Evolutionary conservation across 2,797 vertebrate species (phyloP).

Genomic region (Setipinna tenuifilis): DNA sequence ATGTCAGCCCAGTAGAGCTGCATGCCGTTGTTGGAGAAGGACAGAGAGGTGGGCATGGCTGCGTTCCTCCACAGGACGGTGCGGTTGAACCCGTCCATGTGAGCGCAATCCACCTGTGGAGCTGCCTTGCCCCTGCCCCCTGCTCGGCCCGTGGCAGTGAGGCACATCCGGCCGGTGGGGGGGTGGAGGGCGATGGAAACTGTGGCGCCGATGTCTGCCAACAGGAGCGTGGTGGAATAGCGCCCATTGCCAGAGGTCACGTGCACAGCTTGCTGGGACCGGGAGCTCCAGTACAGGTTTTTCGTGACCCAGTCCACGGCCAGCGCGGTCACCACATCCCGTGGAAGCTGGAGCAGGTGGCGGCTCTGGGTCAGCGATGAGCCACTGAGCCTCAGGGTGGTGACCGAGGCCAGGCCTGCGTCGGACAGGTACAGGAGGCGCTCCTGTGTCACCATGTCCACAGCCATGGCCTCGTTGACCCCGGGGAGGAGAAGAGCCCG

Average conservation of each 20-base stretch:
- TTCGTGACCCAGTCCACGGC: slow-evolving; percentile 89
- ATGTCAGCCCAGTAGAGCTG: slow-evolving; percentile 87
- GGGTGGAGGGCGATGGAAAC: slow-evolving; percentile 80
- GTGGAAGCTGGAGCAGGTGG: slow-evolving; percentile 69
- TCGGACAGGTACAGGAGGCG: slow-evolving; percentile 80
- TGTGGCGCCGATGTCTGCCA: slow-evolving; percentile 65
- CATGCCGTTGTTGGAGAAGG: slow-evolving; percentile 74
- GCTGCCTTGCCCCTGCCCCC: background rate
- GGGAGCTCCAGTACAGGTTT: slow-evolving; percentile 89
- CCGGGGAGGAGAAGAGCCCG: slow-evolving; percentile 70
- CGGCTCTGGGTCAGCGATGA: slow-evolving; percentile 66
- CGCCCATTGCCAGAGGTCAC: slow-evolving; percentile 71
- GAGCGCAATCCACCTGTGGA: slow-evolving; percentile 74
- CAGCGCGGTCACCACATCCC: slow-evolving; percentile 70
- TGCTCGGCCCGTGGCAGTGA: slow-evolving; percentile 63
- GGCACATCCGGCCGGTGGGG: slow-evolving; percentile 78
- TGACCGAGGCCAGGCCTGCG: slow-evolving; percentile 67
- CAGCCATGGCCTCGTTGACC: slow-evolving; percentile 64
- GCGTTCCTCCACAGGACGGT: slow-evolving; percentile 78
- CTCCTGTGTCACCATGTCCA: slow-evolving; percentile 76
- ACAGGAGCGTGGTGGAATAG: slow-evolving; percentile 71
- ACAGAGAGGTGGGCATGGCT: slow-evolving; percentile 73
- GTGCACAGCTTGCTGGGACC: slow-evolving; percentile 64
- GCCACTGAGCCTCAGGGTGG: slow-evolving; percentile 72
- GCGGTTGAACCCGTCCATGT: slow-evolving; percentile 83